phyloP scores from a whole-genome alignment of 2,113 vertebrate genomes.

The Cepphus grylle region DNA sequence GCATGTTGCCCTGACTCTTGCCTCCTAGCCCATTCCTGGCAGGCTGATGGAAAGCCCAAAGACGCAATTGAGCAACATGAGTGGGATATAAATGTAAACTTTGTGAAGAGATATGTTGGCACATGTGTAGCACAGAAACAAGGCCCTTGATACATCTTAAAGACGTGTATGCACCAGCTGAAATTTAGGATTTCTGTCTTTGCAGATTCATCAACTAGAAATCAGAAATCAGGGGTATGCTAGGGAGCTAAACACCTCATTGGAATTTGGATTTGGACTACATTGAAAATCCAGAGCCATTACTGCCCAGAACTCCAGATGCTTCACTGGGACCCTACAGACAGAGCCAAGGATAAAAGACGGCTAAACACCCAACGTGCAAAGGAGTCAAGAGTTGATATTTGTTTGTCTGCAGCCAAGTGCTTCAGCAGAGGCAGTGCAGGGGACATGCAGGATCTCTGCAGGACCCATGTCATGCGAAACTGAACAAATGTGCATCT shows the following conservation, averaged over 20 bases:
- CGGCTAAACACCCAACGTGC: neutral
- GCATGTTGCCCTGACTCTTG: neutral
- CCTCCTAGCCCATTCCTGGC: neutral
- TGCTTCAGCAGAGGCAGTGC: neutral
- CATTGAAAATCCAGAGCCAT: neutral
- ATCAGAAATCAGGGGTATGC: neutral
- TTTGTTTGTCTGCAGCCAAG: neutral
- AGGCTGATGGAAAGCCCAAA: neutral
- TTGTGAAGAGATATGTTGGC: neutral
- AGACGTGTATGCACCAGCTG: neutral
- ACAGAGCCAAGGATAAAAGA: neutral
- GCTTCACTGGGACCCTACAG: neutral
- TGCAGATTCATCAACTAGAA: neutral
- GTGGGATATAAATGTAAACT: neutral
- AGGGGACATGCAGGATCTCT: neutral
- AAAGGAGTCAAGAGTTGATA: neutral
- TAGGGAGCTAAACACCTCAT: neutral
- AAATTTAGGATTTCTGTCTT: neutral
- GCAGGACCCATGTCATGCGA: neutral
- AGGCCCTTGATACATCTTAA: neutral
- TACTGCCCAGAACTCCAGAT: neutral
- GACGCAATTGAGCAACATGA: neutral
- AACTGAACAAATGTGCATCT: neutral
- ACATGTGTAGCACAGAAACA: fast-evolving
- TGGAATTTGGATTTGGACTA: neutral